Percentiles rank a stretch among this genome's conserved stretches.
phyloP scores from a whole-genome alignment of 2,888 invertebrate species.

The Noctua comes region DNA sequence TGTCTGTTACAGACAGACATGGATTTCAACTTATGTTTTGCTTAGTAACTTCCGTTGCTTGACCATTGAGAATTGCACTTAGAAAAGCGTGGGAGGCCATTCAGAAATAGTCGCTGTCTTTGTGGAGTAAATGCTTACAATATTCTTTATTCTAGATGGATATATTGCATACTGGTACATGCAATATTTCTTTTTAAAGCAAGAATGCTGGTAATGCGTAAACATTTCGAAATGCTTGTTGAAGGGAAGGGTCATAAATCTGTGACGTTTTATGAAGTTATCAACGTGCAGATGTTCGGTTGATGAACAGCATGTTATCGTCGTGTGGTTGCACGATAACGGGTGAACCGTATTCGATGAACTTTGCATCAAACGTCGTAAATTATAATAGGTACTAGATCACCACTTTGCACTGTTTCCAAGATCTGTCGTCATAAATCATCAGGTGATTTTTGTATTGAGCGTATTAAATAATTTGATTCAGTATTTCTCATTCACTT shows the following conservation, averaged over 20 bases:
- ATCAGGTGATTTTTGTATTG: not conserved
- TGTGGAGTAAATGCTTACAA: not conserved
- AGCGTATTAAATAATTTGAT: not conserved
- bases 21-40: conserved; percentile 54
- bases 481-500: not conserved
- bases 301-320: conserved; percentile 53
- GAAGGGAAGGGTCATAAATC: conserved; percentile 36
- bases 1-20: conserved; percentile 71
- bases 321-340: conserved; percentile 58
- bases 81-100: conserved; percentile 15
- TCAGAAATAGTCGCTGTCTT: conserved; percentile 1
- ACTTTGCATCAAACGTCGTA: conserved; percentile 54
- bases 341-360: conserved; percentile 59
- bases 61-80: conserved; percentile 36
- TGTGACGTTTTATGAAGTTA: conserved; percentile 40
- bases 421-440: conserved; percentile 5
- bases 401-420: conserved; percentile 27
- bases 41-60: conserved; percentile 22
- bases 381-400: conserved; percentile 31
- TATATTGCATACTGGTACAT: conserved; percentile 1
- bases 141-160: conserved; percentile 5
- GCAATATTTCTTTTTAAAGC: conserved; percentile 32
- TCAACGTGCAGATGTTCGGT: conserved; percentile 50
- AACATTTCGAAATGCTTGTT: conserved; percentile 25
- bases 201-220: conserved; percentile 23